phyloP scores from a whole-genome alignment of 2,888 invertebrate genomes.

The Catocala sponsa region DNA sequence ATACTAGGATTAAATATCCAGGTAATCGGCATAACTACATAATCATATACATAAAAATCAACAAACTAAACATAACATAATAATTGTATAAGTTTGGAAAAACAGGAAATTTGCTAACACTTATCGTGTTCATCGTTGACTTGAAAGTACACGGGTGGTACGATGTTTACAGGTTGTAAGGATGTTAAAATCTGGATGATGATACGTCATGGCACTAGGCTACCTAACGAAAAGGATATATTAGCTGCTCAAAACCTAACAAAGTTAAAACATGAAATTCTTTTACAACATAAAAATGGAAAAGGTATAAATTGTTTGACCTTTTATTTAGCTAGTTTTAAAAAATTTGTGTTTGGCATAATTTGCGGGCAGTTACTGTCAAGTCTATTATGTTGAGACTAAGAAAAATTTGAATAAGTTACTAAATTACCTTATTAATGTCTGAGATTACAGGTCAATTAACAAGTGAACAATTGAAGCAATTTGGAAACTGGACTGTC shows the following conservation, averaged over 20 bases:
- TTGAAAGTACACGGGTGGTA: too few relatives aligned
- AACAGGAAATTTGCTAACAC: too few relatives aligned
- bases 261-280: constrained; percentile 84
- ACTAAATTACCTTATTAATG: too few relatives aligned
- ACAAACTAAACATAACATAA: too few relatives aligned
- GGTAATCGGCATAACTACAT: constrained; percentile 76
- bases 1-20: constrained; percentile 86
- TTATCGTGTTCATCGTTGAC: too few relatives aligned
- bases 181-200: constrained; percentile 92
- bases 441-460: constrained; percentile 69
- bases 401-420: too few relatives aligned
- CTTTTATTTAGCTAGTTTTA: too few relatives aligned
- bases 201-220: constrained; percentile 93
- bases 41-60: too few relatives aligned
- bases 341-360: too few relatives aligned
- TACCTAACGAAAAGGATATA: constrained; percentile 89
- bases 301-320: constrained; percentile 69
- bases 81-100: too few relatives aligned
- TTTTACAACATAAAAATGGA: constrained; percentile 80
- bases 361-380: too few relatives aligned
- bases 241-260: constrained; percentile 84
- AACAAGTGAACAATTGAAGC: constrained; percentile 71
- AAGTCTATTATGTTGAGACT: too few relatives aligned
- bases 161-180: constrained; percentile 86
- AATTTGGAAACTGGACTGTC: constrained; percentile 89